Conservation (phyloP, 2,797 vertebrate species). For the Esox masquinongy region DNA sequence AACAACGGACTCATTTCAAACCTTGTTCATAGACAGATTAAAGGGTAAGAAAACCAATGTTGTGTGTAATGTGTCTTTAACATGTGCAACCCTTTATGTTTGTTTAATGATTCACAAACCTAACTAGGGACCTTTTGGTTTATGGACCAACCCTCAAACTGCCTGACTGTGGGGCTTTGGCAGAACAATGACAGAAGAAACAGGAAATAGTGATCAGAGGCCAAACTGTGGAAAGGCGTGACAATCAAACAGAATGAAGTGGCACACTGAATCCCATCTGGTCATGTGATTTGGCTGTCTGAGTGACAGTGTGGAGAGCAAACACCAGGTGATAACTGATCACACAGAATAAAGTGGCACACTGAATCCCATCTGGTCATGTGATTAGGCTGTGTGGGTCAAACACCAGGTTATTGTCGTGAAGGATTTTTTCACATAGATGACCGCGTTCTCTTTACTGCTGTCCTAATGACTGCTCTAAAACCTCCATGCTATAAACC, state of each 20-base stretch:
- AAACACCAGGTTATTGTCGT: conserved; percentile 11
- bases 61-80: too few species aligned
- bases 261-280: neutral
- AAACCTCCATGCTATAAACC: neutral
- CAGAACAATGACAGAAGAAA: neutral
- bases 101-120: too few species aligned
- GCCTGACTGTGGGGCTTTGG: too few species aligned
- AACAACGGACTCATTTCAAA: too few species aligned
- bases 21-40: too few species aligned
- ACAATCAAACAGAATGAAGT: neutral
- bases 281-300: neutral
- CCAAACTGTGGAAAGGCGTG: neutral
- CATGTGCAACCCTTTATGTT: too few species aligned
- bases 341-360: neutral
- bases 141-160: too few species aligned
- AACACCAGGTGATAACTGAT: conserved; percentile 5
- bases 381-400: neutral
- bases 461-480: conserved; percentile 4
- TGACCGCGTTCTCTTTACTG: neutral
- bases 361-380: neutral
- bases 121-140: too few species aligned
- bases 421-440: neutral
- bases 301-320: too few species aligned
- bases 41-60: too few species aligned
- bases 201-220: neutral